Percentiles rank a stretch among this genome's conserved stretches.
These are phyloP conservation scores for Meteorus sp. DNA, from an alignment of 1,140 invertebrate genomes.

Conservation along the genomic window DNA sequence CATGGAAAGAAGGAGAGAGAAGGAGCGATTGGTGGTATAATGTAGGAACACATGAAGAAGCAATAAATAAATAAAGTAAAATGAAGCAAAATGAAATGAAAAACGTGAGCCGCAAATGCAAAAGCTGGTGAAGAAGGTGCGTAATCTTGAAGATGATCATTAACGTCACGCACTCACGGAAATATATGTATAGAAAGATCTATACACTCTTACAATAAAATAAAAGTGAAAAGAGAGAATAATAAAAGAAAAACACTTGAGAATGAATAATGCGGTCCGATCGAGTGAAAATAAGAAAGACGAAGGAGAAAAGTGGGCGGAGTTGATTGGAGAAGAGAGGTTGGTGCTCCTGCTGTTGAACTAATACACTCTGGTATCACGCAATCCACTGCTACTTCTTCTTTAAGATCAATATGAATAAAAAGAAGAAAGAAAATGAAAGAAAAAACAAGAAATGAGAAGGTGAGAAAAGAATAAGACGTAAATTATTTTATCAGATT, in stretches of 20 bases:
- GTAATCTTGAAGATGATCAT: conserved; percentile 24
- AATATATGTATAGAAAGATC: too few species aligned
- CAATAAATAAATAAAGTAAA: neutral
- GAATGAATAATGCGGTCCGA: neutral
- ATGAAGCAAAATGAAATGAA: neutral
- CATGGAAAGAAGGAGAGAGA: too few species aligned
- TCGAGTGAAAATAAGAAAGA: neutral
- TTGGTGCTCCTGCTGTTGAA: neutral
- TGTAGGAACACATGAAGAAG: too few species aligned
- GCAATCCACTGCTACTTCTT: neutral
- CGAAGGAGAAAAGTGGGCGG: neutral
- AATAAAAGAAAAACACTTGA: neutral
- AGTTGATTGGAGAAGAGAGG: neutral
- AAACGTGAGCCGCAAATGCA: neutral
- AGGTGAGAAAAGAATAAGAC: neutral
- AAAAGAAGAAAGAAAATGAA: neutral
- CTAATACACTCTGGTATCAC: conserved; percentile 9
- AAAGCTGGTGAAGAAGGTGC: conserved; percentile 15
- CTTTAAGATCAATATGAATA: neutral
- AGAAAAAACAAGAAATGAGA: neutral
- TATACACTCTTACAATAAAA: too few species aligned
- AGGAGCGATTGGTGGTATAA: too few species aligned
- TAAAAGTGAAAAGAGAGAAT: neutral
- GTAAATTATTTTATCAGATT: too few species aligned
- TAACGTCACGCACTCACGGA: conserved; percentile 25